Conservation (phyloP, 2,113 vertebrate species). For the Fregata magnificens region DNA sequence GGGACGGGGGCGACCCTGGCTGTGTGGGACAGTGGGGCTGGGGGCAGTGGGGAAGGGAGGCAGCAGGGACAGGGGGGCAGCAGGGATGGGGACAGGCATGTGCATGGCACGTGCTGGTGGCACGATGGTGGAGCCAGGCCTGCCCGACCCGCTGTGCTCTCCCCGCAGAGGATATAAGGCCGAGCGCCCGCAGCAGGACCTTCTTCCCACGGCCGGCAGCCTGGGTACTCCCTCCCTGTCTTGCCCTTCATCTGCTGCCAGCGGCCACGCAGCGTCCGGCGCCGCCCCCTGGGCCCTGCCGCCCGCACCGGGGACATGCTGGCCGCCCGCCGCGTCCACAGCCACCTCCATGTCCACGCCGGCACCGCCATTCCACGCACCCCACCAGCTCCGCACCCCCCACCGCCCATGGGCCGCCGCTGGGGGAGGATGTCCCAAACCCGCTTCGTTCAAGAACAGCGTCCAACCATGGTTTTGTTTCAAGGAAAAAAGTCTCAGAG, state of each 20-base stretch:
- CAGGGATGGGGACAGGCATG: neutral
- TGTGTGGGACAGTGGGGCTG: neutral
- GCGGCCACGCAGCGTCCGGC: neutral
- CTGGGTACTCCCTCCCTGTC: slow-evolving; percentile 31
- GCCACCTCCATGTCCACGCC: slow-evolving; percentile 28
- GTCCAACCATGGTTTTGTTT: slow-evolving; percentile 16
- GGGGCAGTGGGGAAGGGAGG: neutral
- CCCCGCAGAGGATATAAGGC: slow-evolving; percentile 67
- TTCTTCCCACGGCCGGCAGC: slow-evolving; percentile 32
- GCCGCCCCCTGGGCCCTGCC: slow-evolving; percentile 1
- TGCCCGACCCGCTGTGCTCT: neutral
- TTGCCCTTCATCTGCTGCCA: slow-evolving; percentile 45
- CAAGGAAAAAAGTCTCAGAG: slow-evolving; percentile 20
- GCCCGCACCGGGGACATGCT: neutral
- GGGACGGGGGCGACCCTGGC: neutral
- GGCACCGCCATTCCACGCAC: slow-evolving; percentile 17
- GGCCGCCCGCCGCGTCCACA: neutral
- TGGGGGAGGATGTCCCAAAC: neutral
- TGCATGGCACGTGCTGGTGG: neutral
- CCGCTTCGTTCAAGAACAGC: neutral
- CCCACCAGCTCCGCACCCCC: slow-evolving; percentile 30
- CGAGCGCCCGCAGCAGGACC: slow-evolving; percentile 25
- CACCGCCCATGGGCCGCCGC: neutral
- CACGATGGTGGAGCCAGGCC: neutral
- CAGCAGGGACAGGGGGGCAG: neutral